A percentile compares a stretch with the other conserved stretches of the same genome.
phyloP scores from a whole-genome alignment of 2,888 invertebrate genomes.

The Troides oblongomaculatus region DNA sequence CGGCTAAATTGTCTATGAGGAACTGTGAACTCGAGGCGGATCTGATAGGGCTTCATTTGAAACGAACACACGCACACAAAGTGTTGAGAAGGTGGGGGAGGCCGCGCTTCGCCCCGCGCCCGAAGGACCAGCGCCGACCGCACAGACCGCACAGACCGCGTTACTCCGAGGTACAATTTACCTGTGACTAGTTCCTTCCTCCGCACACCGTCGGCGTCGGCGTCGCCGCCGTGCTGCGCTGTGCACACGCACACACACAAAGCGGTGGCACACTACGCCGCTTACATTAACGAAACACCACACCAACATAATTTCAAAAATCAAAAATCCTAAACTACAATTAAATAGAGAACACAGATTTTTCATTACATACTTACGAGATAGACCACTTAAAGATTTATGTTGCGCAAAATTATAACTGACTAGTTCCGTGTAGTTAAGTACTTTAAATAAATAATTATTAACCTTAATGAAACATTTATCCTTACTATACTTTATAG shows the following conservation, averaged over 20 bases:
- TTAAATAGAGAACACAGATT: conserved; percentile 77
- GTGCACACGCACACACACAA: no score
- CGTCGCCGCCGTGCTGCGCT: conserved; percentile 50
- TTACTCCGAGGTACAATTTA: conserved; percentile 59
- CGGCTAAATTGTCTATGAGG: conserved; percentile 28
- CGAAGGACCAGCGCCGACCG: no score
- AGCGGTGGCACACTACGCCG: conserved; percentile 34
- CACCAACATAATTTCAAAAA: conserved; percentile 76
- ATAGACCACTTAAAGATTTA: conserved; percentile 67
- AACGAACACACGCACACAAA: conserved; percentile 1
- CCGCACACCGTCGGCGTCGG: conserved; percentile 64
- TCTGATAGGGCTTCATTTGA: conserved; percentile 7
- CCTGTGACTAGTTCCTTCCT: conserved; percentile 70
- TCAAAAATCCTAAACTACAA: conserved; percentile 68
- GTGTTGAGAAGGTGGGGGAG: conserved; percentile 4
- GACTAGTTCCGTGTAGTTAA: conserved; percentile 80
- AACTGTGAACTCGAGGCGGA: conserved; percentile 27
- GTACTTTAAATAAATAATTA: conserved; percentile 79
- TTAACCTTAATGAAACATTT: conserved; percentile 74
- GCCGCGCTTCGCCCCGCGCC: no score
- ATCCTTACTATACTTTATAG: conserved; percentile 55
- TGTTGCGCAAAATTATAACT: conserved; percentile 80
- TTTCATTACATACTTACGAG: conserved; percentile 64
- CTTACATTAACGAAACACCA: conserved; percentile 76
- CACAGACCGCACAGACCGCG: conserved; percentile 34